Base-by-base conservation (phyloP, 2,797 vertebrate species). In the Sternarchorhynchus goeldii region DNA sequence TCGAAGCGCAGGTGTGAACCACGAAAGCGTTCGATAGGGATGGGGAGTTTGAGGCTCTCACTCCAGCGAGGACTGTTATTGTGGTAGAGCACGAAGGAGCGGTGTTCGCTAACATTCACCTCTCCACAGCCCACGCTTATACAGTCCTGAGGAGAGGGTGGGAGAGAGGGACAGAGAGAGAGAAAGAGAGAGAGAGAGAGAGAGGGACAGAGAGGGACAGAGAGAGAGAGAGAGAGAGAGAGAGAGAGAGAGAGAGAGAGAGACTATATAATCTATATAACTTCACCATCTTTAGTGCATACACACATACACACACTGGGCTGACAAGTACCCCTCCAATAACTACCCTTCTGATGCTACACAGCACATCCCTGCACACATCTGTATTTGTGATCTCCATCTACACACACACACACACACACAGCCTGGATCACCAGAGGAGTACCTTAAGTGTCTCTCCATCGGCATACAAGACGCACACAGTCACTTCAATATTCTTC, bases 401-500 rank as follows among this genome's bases (percentile, higher is more conserved):
- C 66, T 68, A 53, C 66, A 53, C 39, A 12, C 1, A 59, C 34
- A 56, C 62, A 39, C 58, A 76, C 73, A 73, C 50, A 78, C 45
- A 74, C 10, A 64, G 32, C 64, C 65, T 80, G 2, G 12, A 12
- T 71, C 20, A 59, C 56, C 12, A 29, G 34, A 41, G 2, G 59
- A 91, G 87, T 92, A 99, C 98, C 93, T 99, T 98, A 34, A 99
- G 90, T 72, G 96, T 96, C 82, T 99, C 98, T 80, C 98, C 98
- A 7, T 99, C 98, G 0, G 98, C 97, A 0, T 99, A 98, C 67
- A 99, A 95, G 55, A 99, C 97, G 5, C 96, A 98, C 88, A 99
- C 95, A n/a, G 96, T 98, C 88, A 99, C 95, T 89, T 99, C 98
- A 0, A 99, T 99, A 90, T 99, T 99, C 92, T 99, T 99, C 91